Evolutionary conservation across 2,113 vertebrate genomes (phyloP).

Genomic region (Oncorhynchus nerka): DNA sequence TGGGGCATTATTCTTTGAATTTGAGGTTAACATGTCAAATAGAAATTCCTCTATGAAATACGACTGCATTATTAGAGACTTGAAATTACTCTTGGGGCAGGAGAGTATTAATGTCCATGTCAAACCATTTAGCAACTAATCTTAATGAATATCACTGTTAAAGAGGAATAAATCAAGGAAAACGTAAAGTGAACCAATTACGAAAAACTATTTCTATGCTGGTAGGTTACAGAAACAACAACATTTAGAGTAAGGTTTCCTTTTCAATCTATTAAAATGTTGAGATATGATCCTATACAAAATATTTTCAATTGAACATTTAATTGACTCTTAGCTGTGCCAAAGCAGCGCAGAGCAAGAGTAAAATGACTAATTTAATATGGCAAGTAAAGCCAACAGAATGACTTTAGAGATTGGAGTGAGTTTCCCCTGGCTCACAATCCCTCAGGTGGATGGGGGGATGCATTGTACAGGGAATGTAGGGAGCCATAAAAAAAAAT

Average conservation of each 20-base stretch:
- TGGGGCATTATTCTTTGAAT: conserved; percentile 65
- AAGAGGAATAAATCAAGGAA: conserved; percentile 73
- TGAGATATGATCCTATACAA: conserved; percentile 7
- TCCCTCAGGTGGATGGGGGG: neutral
- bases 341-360: conserved; percentile 32
- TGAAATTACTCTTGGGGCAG: conserved; percentile 24
- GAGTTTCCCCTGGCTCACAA: conserved; percentile 34
- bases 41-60: conserved; percentile 58
- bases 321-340: conserved; percentile 18
- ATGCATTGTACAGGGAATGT: neutral
- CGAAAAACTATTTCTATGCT: conserved; percentile 46
- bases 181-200: conserved; percentile 67
- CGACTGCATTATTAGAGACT: conserved; percentile 52
- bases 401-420: conserved; percentile 25
- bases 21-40: conserved; percentile 68
- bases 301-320: conserved; percentile 47
- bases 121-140: conserved; percentile 73
- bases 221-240: neutral
- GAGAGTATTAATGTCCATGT: conserved; percentile 66
- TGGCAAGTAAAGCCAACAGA: conserved; percentile 19
- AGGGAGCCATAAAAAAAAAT: conserved; percentile 21
- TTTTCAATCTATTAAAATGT: conserved; percentile 44
- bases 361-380: conserved; percentile 29
- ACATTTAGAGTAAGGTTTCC: conserved; percentile 31
- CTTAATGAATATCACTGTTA: conserved; percentile 68